These are phyloP conservation scores for Eurois occulta DNA, from an alignment of 2,888 invertebrate genomes.

Conservation along the genomic window DNA sequence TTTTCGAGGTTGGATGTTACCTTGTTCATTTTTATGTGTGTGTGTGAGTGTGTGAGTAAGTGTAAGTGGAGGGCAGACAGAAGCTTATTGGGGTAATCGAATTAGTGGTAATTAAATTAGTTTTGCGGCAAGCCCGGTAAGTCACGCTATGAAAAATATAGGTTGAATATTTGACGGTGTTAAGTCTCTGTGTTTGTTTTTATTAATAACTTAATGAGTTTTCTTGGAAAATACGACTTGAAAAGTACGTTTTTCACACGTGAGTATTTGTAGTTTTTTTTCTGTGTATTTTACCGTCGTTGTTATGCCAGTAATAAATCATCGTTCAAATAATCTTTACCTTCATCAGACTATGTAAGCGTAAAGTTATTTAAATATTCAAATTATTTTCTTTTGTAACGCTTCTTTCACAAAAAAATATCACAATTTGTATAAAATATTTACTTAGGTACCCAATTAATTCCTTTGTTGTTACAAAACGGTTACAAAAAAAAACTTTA, in stretches of 20 bases:
- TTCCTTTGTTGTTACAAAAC: constrained; percentile 18
- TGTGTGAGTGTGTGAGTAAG: constrained; percentile 60
- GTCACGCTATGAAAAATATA: constrained; percentile 75
- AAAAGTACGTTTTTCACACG: background rate
- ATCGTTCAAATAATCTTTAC: constrained; percentile 1
- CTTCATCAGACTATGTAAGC: background rate
- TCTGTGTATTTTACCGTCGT: background rate
- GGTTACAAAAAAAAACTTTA: constrained; percentile 2
- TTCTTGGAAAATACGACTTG: constrained; percentile 13
- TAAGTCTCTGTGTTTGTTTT: constrained; percentile 53
- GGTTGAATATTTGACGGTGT: constrained; percentile 68
- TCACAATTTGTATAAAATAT: constrained; percentile 7
- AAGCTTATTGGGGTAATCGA: constrained; percentile 85
- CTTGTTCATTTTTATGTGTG: constrained; percentile 36
- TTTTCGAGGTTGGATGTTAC: constrained; percentile 53
- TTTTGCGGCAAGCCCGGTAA: constrained; percentile 72
- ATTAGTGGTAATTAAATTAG: constrained; percentile 89
- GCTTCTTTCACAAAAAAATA: background rate
- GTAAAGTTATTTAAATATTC: constrained; percentile 14
- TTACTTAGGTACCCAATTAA: constrained; percentile 24
- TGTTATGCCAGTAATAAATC: background rate
- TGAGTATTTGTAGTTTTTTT: constrained; percentile 30
- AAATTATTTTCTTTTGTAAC: constrained; percentile 5
- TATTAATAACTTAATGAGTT: constrained; percentile 53
- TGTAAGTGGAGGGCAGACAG: constrained; percentile 73